Evolutionary conservation across 2,113 vertebrate species (phyloP).

Genomic region (Apteryx mantelli): DNA sequence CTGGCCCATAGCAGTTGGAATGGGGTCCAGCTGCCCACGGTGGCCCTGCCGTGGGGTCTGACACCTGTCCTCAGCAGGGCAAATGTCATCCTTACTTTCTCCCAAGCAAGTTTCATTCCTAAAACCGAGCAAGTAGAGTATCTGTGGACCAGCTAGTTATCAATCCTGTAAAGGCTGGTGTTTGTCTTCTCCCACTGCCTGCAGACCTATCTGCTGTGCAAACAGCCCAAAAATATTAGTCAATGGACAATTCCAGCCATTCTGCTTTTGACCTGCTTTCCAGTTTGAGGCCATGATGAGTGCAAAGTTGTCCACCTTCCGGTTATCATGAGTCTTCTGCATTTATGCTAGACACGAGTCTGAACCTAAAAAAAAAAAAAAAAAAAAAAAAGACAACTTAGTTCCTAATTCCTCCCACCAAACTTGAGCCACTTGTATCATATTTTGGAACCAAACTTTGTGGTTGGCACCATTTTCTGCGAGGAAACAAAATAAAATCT

Average conservation of each 20-base stretch:
- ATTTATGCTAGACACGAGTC: not conserved
- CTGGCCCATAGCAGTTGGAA: not conserved
- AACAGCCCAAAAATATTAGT: not conserved
- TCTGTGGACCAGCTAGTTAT: not conserved
- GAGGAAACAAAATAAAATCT: not conserved
- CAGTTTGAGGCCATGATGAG: not conserved
- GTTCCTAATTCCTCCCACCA: not conserved
- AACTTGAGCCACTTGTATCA: not conserved
- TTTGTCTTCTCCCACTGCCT: not conserved
- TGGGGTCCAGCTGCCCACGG: not conserved
- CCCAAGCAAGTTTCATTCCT: not conserved
- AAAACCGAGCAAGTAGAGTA: not conserved
- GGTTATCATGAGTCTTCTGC: not conserved
- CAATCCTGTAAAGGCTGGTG: not conserved
- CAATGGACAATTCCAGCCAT: not conserved
- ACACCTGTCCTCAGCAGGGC: not conserved
- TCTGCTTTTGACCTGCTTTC: not conserved
- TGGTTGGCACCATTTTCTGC: not conserved
- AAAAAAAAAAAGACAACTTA: rapidly evolving
- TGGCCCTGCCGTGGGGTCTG: not conserved
- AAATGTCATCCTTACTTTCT: not conserved
- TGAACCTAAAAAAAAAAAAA: not conserved
- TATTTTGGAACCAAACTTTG: not conserved
- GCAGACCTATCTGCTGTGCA: not conserved
- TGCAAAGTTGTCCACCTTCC: not conserved